Evolutionary conservation across 1,140 invertebrate species (phyloP).

Genomic region (Achatina immaculata): DNA sequence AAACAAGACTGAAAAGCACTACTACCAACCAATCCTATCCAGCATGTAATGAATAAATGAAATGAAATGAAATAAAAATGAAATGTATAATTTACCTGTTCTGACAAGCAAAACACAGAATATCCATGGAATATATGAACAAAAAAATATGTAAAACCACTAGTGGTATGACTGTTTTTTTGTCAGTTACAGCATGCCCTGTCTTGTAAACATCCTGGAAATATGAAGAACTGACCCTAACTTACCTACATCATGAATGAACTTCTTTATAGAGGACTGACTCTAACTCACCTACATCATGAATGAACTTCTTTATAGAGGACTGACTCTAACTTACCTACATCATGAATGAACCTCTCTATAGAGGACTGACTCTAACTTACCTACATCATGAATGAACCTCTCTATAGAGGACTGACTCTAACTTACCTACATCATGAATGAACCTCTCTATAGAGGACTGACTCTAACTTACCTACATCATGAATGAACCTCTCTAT

Average conservation of each 20-base stretch:
- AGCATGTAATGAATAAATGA: too few relatives aligned
- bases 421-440: constrained; percentile 12
- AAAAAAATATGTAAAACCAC: too few relatives aligned
- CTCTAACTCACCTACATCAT: background rate
- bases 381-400: background rate
- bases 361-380: background rate
- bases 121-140: too few relatives aligned
- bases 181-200: too few relatives aligned
- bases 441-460: background rate
- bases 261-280: background rate
- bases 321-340: background rate
- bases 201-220: too few relatives aligned
- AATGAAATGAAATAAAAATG: too few relatives aligned
- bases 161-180: too few relatives aligned
- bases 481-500: background rate
- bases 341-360: constrained; percentile 6
- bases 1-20: too few relatives aligned
- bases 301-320: background rate
- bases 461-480: background rate
- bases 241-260: constrained; percentile 8
- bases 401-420: background rate
- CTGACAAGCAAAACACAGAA: too few relatives aligned
- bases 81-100: too few relatives aligned
- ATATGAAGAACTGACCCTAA: too few relatives aligned
- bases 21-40: too few relatives aligned